Conservation (phyloP, 2,888 invertebrate genomes). For the Zaprionus obscuricornis region DNA sequence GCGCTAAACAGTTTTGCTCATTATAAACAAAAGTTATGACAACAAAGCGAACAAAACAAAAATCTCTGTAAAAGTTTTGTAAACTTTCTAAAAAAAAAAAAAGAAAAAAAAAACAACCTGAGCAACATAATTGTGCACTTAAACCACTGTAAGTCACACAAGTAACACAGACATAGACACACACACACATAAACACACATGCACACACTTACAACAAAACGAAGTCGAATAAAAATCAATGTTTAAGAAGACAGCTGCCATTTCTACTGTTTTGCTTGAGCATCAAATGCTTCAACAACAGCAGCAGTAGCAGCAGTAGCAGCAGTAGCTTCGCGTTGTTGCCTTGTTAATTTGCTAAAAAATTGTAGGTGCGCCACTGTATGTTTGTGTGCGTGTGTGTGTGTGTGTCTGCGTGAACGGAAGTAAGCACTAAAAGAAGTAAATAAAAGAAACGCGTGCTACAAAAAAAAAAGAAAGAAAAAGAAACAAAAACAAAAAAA, state of each 20-base stretch:
- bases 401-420: slow-evolving; percentile 25
- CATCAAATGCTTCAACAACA: too few species aligned
- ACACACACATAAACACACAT: neutral
- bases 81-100: too few species aligned
- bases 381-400: slow-evolving; percentile 1
- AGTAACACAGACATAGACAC: neutral
- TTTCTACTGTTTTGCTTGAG: too few species aligned
- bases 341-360: slow-evolving; percentile 59
- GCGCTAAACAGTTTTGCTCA: too few species aligned
- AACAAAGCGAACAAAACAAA: too few species aligned
- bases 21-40: too few species aligned
- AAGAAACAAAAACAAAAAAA: slow-evolving; percentile 8
- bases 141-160: too few species aligned
- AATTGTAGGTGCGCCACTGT: slow-evolving; percentile 18
- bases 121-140: too few species aligned
- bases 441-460: slow-evolving; percentile 52
- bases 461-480: neutral
- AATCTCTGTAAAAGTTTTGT: too few species aligned
- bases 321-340: slow-evolving; percentile 4
- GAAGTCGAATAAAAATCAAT: slow-evolving; percentile 37
- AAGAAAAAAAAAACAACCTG: too few species aligned
- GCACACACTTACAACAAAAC: neutral
- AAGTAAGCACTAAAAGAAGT: slow-evolving; percentile 62
- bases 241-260: slow-evolving; percentile 28
- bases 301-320: too few species aligned